phyloP scores from a whole-genome alignment of 2,113 vertebrate species.

The Numida meleagris region DNA sequence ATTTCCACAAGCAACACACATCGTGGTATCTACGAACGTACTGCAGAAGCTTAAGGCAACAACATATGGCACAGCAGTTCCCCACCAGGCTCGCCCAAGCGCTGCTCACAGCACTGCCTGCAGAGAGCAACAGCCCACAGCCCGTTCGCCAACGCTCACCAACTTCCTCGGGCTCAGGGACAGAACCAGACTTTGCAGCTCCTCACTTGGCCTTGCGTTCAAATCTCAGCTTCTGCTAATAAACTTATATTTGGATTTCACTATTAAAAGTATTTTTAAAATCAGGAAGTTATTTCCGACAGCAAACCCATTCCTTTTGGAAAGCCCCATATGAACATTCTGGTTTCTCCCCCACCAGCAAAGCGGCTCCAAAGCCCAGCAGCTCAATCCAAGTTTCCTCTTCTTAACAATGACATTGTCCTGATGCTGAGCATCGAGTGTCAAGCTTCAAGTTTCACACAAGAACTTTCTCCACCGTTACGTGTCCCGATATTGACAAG shows the following conservation, averaged over 20 bases:
- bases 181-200: background rate
- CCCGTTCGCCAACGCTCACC: background rate
- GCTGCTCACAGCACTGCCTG: background rate
- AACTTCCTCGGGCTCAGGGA: background rate
- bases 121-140: background rate
- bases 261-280: background rate
- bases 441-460: background rate
- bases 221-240: background rate
- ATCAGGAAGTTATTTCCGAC: background rate
- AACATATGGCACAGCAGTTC: background rate
- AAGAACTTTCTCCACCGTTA: background rate
- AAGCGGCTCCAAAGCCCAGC: background rate
- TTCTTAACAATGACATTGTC: background rate
- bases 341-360: background rate
- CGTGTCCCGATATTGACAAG: background rate
- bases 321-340: background rate
- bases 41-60: background rate
- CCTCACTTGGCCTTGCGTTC: background rate
- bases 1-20: background rate
- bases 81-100: background rate
- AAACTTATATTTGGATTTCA: background rate
- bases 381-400: background rate
- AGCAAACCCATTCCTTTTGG: background rate
- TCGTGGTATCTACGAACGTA: background rate
- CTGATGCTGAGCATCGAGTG: background rate